Evolutionary conservation across 2,888 invertebrate species (phyloP).

Genomic region (Drosophila siamana): DNA sequence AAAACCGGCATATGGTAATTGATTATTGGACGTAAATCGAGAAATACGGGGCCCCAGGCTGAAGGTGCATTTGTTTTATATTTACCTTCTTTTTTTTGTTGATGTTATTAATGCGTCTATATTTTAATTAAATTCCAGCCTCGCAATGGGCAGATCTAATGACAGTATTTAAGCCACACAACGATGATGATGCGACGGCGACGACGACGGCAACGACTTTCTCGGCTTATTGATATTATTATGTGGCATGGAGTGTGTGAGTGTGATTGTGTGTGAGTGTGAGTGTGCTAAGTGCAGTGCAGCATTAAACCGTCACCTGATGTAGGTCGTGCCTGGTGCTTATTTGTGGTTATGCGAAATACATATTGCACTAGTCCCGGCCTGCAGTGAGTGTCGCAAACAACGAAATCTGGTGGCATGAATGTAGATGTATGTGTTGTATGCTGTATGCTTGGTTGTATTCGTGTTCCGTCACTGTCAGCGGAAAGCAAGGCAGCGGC

Average conservation of each 20-base stretch:
- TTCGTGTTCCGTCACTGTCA: conserved; percentile 61
- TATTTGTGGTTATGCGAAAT: conserved; percentile 86
- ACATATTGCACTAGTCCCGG: conserved; percentile 89
- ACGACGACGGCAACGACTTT: conserved; percentile 28
- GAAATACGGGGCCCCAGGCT: conserved; percentile 24
- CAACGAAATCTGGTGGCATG: conserved; percentile 54
- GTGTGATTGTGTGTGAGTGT: conserved; percentile 21
- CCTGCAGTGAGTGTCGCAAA: conserved; percentile 86
- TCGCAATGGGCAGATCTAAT: conserved; percentile 51
- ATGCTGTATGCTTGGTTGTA: neutral
- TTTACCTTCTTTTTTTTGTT: conserved; percentile 8
- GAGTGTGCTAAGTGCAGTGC: too few species aligned
- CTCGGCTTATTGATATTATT: conserved; percentile 64
- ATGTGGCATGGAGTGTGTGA: conserved; percentile 17
- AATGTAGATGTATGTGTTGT: conserved; percentile 4
- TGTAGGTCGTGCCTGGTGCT: conserved; percentile 88
- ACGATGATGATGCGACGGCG: conserved; percentile 24
- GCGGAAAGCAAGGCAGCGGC: conserved; percentile 25
- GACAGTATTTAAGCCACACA: conserved; percentile 57
- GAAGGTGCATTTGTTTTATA: neutral
- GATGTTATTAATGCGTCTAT: conserved; percentile 67
- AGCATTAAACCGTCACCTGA: conserved; percentile 80
- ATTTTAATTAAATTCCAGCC: conserved; percentile 75
- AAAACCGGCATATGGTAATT: conserved; percentile 25
- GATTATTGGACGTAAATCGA: conserved; percentile 30